Evolutionary conservation across 2,113 vertebrate genomes (phyloP), one percentile per base, ranked within the genome.

Genomic region (Mystacornis crossleyi): DNA sequence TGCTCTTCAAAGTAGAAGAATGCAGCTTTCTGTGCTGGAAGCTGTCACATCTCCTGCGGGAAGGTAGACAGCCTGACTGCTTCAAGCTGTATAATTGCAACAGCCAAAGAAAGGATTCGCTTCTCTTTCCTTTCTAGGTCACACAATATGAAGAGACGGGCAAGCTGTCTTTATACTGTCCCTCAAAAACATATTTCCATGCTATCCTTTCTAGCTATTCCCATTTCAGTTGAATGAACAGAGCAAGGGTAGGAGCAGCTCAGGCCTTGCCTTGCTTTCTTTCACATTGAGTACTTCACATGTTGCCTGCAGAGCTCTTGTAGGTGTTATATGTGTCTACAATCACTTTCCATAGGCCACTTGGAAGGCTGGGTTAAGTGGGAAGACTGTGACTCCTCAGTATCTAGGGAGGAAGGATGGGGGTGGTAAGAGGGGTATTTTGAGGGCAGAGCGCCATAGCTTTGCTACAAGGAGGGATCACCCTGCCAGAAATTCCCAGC

Each of bases 51-150:
- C 40, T 89, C 57, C 65, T 95, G 42, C 62, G 73, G 28, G 43
- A 95, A 96, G 91, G 90, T 80, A 96, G 81, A 72, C 70, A 66
- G 55, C 74, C 65, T 88, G 87, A 88, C 90, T 91, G 64, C 47
- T 93, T 81, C 73, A 50, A 93, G 75, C 64, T 81, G 28, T 55
- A 23, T 55, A 91, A 91, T 88, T 95, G 51, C 71, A 90, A 58
- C 55, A 95, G 84, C 29, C 47, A 80, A 81, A 85, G 66, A 91
- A 71, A 69, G 10, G 25, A 69, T 86, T 82, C 0, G 0, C 54
- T 81, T 69, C 14, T 81, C 54, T 66, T 82, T 80, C 45, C 38
- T 95, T 93, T 90, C 92, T 81, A 83, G 79, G 67, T 57, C 60
- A 85, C 58, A 17, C 29, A 26, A 36, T 23, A 40, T 3, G 38